phyloP scores from a whole-genome alignment of 2,888 invertebrate genomes.

The Epinotia nisella region DNA sequence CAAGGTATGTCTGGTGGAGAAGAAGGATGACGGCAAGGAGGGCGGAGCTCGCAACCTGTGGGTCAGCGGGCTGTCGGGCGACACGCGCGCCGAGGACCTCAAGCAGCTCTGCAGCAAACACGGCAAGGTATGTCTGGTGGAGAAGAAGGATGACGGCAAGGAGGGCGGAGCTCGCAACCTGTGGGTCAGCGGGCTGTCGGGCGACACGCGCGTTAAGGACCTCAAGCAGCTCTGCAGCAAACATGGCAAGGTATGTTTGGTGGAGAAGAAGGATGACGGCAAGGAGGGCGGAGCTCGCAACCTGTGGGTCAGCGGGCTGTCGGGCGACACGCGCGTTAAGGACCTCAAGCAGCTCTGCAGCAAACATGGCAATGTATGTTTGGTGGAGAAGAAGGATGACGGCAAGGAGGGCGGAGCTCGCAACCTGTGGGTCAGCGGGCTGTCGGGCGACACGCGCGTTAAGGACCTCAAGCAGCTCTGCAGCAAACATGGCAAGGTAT shows the following conservation, averaged over 20 bases:
- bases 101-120: constrained; percentile 96
- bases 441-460: constrained; percentile 95
- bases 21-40: constrained; percentile 82
- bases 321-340: constrained; percentile 95
- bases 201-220: constrained; percentile 96
- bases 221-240: constrained; percentile 96
- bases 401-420: constrained; percentile 84
- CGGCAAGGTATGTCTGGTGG: constrained; percentile 88
- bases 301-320: constrained; percentile 97
- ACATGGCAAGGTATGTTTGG: constrained; percentile 89
- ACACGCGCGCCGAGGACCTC: constrained; percentile 96
- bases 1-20: constrained; percentile 85
- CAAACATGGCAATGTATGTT: constrained; percentile 91
- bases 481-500: constrained; percentile 94
- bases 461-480: constrained; percentile 97
- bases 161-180: constrained; percentile 89
- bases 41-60: constrained; percentile 91
- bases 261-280: constrained; percentile 77
- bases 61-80: constrained; percentile 96
- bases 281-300: constrained; percentile 87
- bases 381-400: constrained; percentile 80
- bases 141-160: constrained; percentile 82
- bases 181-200: constrained; percentile 97
- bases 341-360: constrained; percentile 97
- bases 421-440: constrained; percentile 97